These are phyloP conservation scores for Hylaeus anthracinus DNA, from an alignment of 1,140 invertebrate species.

Conservation along the genomic window DNA sequence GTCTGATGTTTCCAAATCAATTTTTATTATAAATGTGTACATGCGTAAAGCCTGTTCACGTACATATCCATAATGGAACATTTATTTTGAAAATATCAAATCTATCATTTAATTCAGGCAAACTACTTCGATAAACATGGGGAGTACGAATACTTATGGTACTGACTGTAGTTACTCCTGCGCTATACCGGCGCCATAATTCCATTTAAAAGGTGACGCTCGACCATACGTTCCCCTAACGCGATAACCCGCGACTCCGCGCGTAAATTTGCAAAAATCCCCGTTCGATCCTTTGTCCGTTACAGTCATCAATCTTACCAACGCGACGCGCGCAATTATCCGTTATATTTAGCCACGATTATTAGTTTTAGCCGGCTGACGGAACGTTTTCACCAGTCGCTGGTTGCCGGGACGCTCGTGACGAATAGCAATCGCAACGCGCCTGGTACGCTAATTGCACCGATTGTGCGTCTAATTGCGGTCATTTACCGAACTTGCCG, in stretches of 20 bases:
- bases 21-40: too few relatives aligned
- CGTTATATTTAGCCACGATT: slow-evolving; percentile 6
- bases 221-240: too few relatives aligned
- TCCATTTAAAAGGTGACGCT: not conserved
- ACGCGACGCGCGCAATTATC: not conserved
- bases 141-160: too few relatives aligned
- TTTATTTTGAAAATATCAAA: too few relatives aligned
- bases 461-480: slow-evolving; percentile 29
- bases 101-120: too few relatives aligned
- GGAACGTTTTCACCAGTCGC: not conserved
- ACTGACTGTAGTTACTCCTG: too few relatives aligned
- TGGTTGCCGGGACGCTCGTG: not conserved
- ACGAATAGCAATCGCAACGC: not conserved
- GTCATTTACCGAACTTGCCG: not conserved
- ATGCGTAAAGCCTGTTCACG: too few relatives aligned
- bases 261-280: not conserved
- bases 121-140: too few relatives aligned
- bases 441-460: slow-evolving; percentile 12
- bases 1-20: too few relatives aligned
- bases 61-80: too few relatives aligned
- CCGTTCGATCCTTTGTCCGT: not conserved
- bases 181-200: not conserved
- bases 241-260: not conserved
- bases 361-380: not conserved
- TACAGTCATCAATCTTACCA: slow-evolving; percentile 1